Percentiles rank a stretch among this genome's conserved stretches.
These are phyloP conservation scores for Mastomys natalensis DNA, from an alignment of 2,113 vertebrate genomes.

Conservation along the genomic window DNA sequence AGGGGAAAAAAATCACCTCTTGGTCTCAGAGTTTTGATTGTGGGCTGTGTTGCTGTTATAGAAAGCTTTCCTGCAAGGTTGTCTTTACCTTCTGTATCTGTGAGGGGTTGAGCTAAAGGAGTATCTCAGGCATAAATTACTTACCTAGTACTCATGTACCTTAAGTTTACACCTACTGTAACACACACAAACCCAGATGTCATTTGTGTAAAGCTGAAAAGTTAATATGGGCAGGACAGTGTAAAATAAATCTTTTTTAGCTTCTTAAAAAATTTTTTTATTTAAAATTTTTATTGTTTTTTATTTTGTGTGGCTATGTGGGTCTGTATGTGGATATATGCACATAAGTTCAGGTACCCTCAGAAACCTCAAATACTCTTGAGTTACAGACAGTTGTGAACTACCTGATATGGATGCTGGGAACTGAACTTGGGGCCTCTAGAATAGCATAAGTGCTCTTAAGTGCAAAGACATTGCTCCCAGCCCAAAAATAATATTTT, in stretches of 20 bases:
- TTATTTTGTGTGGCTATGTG: not conserved
- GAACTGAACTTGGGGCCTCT: not conserved
- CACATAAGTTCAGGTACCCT: not conserved
- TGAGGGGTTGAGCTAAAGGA: not conserved
- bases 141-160: not conserved
- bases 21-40: not conserved
- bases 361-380: not conserved
- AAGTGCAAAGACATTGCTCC: not conserved
- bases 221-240: not conserved
- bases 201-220: constrained; percentile 48
- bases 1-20: not conserved
- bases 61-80: not conserved
- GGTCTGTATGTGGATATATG: not conserved
- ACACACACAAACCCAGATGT: not conserved
- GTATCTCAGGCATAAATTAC: not conserved
- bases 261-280: constrained; percentile 3
- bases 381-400: too few relatives aligned
- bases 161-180: not conserved
- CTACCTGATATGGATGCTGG: not conserved
- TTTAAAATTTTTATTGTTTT: not conserved
- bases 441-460: not conserved
- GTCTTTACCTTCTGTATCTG: not conserved
- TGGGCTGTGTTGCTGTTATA: not conserved
- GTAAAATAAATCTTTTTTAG: not conserved
- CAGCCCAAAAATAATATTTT: not conserved